These are phyloP conservation scores for Loriculus beryllinus DNA, from an alignment of 2,797 vertebrate species.

Conservation along the genomic window DNA sequence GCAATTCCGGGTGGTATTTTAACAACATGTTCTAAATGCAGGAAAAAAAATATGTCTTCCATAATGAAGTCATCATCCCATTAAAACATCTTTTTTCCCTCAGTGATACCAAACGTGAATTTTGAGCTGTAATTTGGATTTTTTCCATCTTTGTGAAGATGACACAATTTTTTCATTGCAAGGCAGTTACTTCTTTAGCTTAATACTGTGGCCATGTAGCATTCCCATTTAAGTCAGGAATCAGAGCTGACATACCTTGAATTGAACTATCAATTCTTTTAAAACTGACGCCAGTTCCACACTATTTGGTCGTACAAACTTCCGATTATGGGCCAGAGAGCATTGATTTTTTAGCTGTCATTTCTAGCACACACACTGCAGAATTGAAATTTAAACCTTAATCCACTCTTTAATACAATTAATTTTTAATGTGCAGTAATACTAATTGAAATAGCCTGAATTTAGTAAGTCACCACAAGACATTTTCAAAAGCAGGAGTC, in stretches of 20 bases:
- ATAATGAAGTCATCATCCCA: constrained; percentile 53
- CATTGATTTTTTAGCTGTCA: constrained; percentile 87
- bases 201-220: background rate
- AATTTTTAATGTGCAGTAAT: constrained; percentile 98
- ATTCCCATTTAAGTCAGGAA: constrained; percentile 56
- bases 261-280: constrained; percentile 69
- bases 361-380: constrained; percentile 75
- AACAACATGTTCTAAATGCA: background rate
- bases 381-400: constrained; percentile 91
- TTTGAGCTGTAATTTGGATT: constrained; percentile 36
- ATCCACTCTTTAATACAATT: constrained; percentile 90
- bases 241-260: constrained; percentile 68
- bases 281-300: constrained; percentile 69
- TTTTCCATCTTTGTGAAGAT: constrained; percentile 25
- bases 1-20: background rate
- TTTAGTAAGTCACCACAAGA: constrained; percentile 87
- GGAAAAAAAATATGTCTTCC: background rate
- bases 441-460: constrained; percentile 92
- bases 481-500: constrained; percentile 88
- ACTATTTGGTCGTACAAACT: constrained; percentile 19
- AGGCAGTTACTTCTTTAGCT: constrained; percentile 22
- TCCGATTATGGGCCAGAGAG: constrained; percentile 75
- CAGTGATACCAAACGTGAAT: constrained; percentile 1
- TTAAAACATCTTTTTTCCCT: constrained; percentile 43
- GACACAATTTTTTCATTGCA: constrained; percentile 23